Conservation (phyloP, 1,140 invertebrate species). For the Harpegnathos saltator region DNA sequence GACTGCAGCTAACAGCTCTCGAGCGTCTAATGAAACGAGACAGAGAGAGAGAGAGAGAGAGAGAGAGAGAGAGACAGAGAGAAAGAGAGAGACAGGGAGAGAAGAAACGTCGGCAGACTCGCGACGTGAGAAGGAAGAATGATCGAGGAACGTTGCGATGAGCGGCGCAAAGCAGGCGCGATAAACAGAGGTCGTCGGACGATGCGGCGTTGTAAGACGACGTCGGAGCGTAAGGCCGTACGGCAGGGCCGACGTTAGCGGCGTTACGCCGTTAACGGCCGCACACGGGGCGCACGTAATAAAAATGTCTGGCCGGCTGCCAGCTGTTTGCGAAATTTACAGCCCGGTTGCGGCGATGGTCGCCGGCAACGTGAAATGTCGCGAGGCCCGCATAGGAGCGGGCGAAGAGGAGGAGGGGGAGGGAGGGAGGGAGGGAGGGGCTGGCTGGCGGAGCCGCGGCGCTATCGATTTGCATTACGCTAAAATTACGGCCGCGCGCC, state of each 20-base stretch:
- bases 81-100: too few species aligned
- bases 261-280: not conserved
- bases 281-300: conserved; percentile 60
- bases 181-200: too few species aligned
- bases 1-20: too few species aligned
- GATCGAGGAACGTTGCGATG: not conserved
- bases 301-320: conserved; percentile 78
- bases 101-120: too few species aligned
- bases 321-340: conserved; percentile 77
- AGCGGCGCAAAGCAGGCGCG: not conserved
- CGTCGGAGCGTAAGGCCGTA: conserved; percentile 12
- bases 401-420: not conserved
- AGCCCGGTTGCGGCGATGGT: conserved; percentile 40
- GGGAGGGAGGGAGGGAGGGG: not conserved
- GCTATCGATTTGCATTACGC: conserved; percentile 59
- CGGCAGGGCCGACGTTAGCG: not conserved
- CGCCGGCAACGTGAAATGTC: conserved; percentile 35
- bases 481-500: conserved; percentile 45
- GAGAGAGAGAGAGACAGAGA: too few species aligned
- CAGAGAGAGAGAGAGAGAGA: too few species aligned
- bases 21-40: too few species aligned
- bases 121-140: not conserved
- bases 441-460: conserved; percentile 23
- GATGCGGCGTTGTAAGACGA: conserved; percentile 1
- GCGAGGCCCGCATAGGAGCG: conserved; percentile 37